Percentiles rank a stretch among this genome's conserved stretches.
These are phyloP conservation scores for Stegana nigrithorax DNA, from an alignment of 2,888 invertebrate species.

Conservation along the genomic window DNA sequence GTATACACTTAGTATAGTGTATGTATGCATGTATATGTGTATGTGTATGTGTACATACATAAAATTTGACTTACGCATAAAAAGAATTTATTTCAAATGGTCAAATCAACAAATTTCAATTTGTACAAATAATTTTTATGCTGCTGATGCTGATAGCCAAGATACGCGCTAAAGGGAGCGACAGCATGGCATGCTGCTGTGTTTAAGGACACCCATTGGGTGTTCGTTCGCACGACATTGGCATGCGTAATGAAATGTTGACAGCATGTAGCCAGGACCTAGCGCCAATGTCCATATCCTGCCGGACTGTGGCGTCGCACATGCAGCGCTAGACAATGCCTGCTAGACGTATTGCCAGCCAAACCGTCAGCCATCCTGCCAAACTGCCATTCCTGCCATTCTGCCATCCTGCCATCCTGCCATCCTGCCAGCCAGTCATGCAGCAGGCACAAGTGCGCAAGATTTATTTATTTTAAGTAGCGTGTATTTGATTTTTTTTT, in stretches of 20 bases:
- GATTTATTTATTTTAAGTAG: conserved; percentile 43
- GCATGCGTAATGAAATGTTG: neutral
- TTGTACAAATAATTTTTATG: neutral
- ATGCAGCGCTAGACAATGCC: conserved; percentile 47
- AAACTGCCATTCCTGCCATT: no score
- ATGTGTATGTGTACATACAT: no score
- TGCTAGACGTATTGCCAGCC: no score
- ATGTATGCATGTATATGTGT: no score
- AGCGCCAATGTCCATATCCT: conserved; percentile 20
- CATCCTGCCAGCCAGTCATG: no score
- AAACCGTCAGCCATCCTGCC: no score
- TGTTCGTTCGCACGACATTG: neutral
- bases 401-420: no score
- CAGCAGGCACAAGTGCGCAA: conserved; percentile 17
- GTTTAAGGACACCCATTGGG: neutral
- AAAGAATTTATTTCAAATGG: neutral
- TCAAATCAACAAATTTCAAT: neutral
- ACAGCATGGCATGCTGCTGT: neutral
- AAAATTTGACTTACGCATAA: no score
- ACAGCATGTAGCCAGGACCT: neutral
- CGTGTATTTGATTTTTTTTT: conserved; percentile 32
- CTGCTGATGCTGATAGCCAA: no score
- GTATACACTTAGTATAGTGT: no score
- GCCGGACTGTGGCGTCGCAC: conserved; percentile 47
- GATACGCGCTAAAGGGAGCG: no score